A percentile compares a stretch with the other conserved stretches of the same genome.
These are phyloP conservation scores for Netelia virgata DNA, from an alignment of 2,888 invertebrate species.

Conservation along the genomic window DNA sequence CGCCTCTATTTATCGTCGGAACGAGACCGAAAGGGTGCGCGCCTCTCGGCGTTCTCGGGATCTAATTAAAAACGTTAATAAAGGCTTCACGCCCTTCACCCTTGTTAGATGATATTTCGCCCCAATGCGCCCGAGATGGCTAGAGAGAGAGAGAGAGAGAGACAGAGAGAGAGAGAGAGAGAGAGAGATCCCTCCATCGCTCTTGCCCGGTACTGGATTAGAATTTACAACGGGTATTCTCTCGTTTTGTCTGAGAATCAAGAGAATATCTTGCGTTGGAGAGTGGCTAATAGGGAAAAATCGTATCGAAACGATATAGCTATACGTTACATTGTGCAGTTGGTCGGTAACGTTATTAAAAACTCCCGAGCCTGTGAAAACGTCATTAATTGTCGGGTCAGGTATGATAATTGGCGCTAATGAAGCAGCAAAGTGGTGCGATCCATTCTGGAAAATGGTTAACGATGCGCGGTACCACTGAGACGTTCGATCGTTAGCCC, in stretches of 20 bases:
- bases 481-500: neutral
- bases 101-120: constrained; percentile 34
- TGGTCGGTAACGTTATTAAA: constrained; percentile 17
- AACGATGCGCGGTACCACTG: neutral
- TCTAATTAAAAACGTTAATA: constrained; percentile 66
- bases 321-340: neutral
- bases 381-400: constrained; percentile 38
- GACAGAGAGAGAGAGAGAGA: neutral
- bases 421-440: constrained; percentile 21
- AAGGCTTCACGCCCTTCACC: constrained; percentile 48
- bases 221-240: constrained; percentile 43
- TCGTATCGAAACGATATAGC: neutral
- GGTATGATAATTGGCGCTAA: constrained; percentile 41
- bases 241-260: constrained; percentile 34
- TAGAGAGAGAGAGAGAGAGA: neutral
- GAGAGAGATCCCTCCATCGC: constrained; percentile 27
- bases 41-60: constrained; percentile 40
- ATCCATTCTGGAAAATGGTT: constrained; percentile 24
- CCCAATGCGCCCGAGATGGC: constrained; percentile 15
- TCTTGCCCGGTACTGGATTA: constrained; percentile 32
- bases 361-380: constrained; percentile 5
- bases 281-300: constrained; percentile 22
- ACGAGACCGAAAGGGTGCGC: constrained; percentile 19
- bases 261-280: neutral
- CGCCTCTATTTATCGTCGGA: constrained; percentile 60